A percentile compares a stretch with the other conserved stretches of the same genome.
Conservation (phyloP, 2,113 vertebrate genomes). For the Sclerurus mexicanus region DNA sequence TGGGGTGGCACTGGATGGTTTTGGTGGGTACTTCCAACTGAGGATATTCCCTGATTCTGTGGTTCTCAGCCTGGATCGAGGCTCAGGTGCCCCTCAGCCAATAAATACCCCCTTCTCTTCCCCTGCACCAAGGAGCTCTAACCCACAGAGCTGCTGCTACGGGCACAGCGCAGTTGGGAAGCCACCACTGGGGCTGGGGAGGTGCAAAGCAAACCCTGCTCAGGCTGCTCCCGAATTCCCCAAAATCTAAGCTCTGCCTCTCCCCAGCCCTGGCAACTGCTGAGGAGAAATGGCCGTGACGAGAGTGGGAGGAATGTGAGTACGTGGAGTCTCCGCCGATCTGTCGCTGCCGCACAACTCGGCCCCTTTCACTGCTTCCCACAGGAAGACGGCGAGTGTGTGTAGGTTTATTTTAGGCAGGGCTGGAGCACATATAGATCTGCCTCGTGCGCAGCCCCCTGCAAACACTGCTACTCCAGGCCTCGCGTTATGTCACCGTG, state of each 20-base stretch:
- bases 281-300: neutral
- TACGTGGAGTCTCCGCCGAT: neutral
- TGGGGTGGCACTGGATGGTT: too few species aligned
- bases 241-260: neutral
- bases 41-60: neutral
- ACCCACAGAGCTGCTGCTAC: too few species aligned
- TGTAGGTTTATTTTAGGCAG: neutral
- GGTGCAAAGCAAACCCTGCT: neutral
- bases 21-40: neutral
- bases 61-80: neutral
- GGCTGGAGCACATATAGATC: constrained; percentile 14
- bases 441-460: neutral
- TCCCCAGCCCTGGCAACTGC: neutral
- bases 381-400: neutral
- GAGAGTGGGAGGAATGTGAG: neutral
- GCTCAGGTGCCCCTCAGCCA: neutral
- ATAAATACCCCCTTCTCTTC: neutral
- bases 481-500: neutral
- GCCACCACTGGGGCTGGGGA: neutral
- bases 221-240: neutral
- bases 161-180: neutral
- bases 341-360: neutral
- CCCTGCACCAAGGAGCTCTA: neutral
- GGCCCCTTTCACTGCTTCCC: neutral
- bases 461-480: neutral